Percentiles rank a stretch among this genome's conserved stretches.
phyloP scores from a whole-genome alignment of 2,888 invertebrate species.

The Drosophila kuntzei region DNA sequence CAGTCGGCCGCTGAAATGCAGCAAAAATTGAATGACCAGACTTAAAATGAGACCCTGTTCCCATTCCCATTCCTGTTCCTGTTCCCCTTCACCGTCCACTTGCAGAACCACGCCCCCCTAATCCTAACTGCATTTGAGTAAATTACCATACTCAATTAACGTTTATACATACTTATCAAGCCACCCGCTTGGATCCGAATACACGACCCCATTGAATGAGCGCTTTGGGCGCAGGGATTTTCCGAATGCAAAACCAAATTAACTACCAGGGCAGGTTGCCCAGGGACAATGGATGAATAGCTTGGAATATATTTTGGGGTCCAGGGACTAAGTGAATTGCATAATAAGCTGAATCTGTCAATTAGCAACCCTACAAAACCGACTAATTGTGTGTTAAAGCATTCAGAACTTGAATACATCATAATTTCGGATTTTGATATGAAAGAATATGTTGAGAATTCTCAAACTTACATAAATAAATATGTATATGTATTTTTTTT shows the following conservation, averaged over 20 bases:
- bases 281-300: slow-evolving; percentile 26
- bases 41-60: not conserved
- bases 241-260: slow-evolving; percentile 37
- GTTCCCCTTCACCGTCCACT: no score
- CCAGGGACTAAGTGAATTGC: slow-evolving; percentile 27
- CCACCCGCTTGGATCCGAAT: slow-evolving; percentile 57
- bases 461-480: not conserved
- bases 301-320: slow-evolving; percentile 11
- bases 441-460: no score
- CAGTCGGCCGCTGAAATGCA: slow-evolving; percentile 60
- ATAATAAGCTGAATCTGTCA: slow-evolving; percentile 22
- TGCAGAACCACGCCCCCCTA: not conserved
- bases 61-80: not conserved
- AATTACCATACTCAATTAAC: slow-evolving; percentile 80
- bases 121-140: slow-evolving; percentile 60
- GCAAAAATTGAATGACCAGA: slow-evolving; percentile 56
- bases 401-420: not conserved
- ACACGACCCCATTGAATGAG: slow-evolving; percentile 38
- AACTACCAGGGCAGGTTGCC: slow-evolving; percentile 26
- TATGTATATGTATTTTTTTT: not conserved
- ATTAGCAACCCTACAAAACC: slow-evolving; percentile 10
- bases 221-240: slow-evolving; percentile 5
- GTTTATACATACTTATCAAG: slow-evolving; percentile 60
- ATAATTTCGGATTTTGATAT: not conserved
- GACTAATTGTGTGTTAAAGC: slow-evolving; percentile 3